Percentiles rank a stretch among this genome's conserved stretches.
These are phyloP conservation scores for Brachynemurus nebulosus DNA, from an alignment of 2,888 invertebrate genomes.

Conservation along the genomic window DNA sequence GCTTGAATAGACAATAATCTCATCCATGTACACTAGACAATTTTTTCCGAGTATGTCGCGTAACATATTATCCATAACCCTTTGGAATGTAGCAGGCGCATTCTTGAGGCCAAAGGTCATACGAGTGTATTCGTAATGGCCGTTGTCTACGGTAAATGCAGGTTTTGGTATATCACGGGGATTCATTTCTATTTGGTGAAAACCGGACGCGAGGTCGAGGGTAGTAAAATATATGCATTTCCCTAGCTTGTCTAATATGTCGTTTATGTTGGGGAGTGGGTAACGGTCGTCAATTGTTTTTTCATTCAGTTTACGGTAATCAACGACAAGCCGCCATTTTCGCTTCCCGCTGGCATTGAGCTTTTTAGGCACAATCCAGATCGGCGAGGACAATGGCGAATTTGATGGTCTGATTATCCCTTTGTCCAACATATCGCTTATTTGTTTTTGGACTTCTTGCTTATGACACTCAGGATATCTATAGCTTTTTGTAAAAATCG, in stretches of 20 bases:
- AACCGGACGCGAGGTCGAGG: constrained; percentile 23
- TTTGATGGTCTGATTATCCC: constrained; percentile 18
- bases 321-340: constrained; percentile 19
- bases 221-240: constrained; percentile 22
- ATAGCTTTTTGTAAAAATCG: constrained; percentile 20
- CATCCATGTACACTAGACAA: constrained; percentile 21
- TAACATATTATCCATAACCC: too few relatives aligned
- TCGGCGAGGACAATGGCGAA: constrained; percentile 19
- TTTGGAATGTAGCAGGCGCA: too few relatives aligned
- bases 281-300: constrained; percentile 17
- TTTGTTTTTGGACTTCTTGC: constrained; percentile 22
- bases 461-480: constrained; percentile 22
- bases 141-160: constrained; percentile 20
- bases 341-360: constrained; percentile 20
- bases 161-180: constrained; percentile 21
- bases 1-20: constrained; percentile 18
- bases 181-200: constrained; percentile 24
- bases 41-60: too few relatives aligned
- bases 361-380: constrained; percentile 25
- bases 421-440: constrained; percentile 19
- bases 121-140: too few relatives aligned
- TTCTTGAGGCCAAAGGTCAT: constrained; percentile 21
- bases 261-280: constrained; percentile 21
- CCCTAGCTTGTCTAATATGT: constrained; percentile 24
- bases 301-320: constrained; percentile 19